phyloP scores from a whole-genome alignment of 2,113 vertebrate genomes.

The Regulus satrapa region DNA sequence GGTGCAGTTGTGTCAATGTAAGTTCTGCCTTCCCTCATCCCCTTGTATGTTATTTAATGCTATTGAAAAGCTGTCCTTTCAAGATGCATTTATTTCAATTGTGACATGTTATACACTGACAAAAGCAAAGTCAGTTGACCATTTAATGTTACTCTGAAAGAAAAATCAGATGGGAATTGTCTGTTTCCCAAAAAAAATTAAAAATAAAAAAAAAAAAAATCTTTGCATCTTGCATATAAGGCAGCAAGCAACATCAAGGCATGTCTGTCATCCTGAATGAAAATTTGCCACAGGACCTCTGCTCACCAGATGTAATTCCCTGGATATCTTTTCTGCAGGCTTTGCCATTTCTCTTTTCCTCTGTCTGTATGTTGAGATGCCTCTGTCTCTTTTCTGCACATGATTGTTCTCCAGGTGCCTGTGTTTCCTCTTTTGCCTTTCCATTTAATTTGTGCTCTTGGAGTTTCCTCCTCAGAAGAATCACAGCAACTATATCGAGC shows the following conservation, averaged over 20 bases:
- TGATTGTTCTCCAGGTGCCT: neutral
- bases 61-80: neutral
- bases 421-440: neutral
- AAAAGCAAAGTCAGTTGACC: neutral
- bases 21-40: neutral
- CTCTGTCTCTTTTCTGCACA: neutral
- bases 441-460: neutral
- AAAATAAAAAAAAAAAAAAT: no score
- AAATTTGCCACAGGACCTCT: neutral
- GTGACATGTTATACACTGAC: neutral
- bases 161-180: neutral
- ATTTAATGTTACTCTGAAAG: neutral
- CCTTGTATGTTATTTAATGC: neutral
- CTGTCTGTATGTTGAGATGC: neutral
- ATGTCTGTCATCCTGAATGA: neutral
- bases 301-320: neutral
- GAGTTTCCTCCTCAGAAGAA: neutral
- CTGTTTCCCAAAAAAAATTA: neutral
- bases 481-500: neutral
- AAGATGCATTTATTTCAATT: neutral
- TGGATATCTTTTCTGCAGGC: neutral
- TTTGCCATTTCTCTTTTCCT: neutral
- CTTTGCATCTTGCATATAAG: neutral
- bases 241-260: neutral
- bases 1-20: neutral